A percentile compares a stretch with the other conserved stretches of the same genome.
These are phyloP conservation scores for Zaprionus kolodkinae DNA, from an alignment of 1,140 invertebrate genomes.

Conservation along the genomic window DNA sequence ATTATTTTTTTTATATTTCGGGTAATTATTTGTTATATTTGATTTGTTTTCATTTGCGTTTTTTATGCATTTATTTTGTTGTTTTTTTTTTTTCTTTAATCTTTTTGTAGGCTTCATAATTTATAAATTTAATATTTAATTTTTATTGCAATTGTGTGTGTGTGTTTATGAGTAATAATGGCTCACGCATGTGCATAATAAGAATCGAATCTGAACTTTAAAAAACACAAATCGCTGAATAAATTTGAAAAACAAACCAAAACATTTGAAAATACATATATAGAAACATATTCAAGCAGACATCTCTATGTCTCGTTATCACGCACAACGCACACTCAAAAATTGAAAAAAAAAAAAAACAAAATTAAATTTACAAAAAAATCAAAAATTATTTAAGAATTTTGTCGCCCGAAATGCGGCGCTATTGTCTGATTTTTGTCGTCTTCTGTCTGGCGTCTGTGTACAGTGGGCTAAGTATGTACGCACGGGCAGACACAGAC, in stretches of 20 bases:
- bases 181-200: neutral
- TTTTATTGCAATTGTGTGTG: neutral
- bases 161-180: neutral
- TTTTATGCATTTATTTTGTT: neutral
- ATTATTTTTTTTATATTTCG: no score
- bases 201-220: neutral
- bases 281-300: neutral
- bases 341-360: neutral
- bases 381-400: neutral
- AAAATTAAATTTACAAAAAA: constrained; percentile 3
- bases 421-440: constrained; percentile 5
- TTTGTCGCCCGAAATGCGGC: constrained; percentile 4
- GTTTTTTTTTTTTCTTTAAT: neutral
- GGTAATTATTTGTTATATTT: neutral
- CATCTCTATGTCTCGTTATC: neutral
- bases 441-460: constrained; percentile 6
- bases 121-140: neutral
- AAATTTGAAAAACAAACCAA: neutral
- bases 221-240: no score
- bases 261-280: neutral
- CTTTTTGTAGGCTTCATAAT: neutral
- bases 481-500: neutral
- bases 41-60: neutral
- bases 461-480: constrained; percentile 6
- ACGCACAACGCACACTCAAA: neutral